These are phyloP conservation scores for Eutrigla gurnardus DNA, from an alignment of 2,797 vertebrate species.

Conservation along the genomic window DNA sequence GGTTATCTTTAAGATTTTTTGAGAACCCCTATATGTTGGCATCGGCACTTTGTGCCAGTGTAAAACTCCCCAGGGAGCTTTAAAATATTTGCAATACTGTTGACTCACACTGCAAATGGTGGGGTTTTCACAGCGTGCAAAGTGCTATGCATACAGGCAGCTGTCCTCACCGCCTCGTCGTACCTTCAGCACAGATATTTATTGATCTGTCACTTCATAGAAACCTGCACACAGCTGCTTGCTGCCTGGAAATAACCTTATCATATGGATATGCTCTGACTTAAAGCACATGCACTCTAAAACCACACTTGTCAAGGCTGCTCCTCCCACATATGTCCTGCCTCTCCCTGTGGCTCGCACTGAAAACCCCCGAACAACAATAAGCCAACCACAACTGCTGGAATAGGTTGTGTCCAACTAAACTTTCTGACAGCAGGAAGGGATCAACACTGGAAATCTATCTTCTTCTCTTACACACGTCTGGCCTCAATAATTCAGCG, in stretches of 20 bases:
- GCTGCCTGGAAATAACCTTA: slow-evolving; percentile 24
- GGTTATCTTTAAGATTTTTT: background rate
- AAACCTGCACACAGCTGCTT: slow-evolving; percentile 21
- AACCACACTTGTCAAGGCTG: slow-evolving; percentile 16
- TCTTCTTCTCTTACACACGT: slow-evolving; percentile 67
- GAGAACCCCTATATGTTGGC: background rate
- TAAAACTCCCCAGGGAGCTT: slow-evolving; percentile 30
- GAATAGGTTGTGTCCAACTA: slow-evolving; percentile 66
- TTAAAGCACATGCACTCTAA: slow-evolving; percentile 18
- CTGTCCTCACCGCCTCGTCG: background rate
- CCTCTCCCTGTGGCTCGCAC: slow-evolving; percentile 12
- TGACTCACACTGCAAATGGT: slow-evolving; percentile 36
- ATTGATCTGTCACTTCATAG: slow-evolving; percentile 53
- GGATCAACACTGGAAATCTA: slow-evolving; percentile 70
- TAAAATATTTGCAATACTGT: slow-evolving; percentile 40
- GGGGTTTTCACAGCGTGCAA: slow-evolving; percentile 14
- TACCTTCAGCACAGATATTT: slow-evolving; percentile 29
- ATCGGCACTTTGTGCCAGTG: background rate
- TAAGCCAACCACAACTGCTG: slow-evolving; percentile 52
- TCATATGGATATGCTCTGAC: slow-evolving; percentile 21
- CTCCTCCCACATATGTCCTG: slow-evolving; percentile 37
- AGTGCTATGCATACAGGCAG: slow-evolving; percentile 20
- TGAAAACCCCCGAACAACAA: slow-evolving; percentile 54
- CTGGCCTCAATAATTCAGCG: slow-evolving; percentile 76
- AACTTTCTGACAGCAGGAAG: slow-evolving; percentile 75